phyloP scores from a whole-genome alignment of 2,888 invertebrate genomes.

The Pasiphila rectangulata region DNA sequence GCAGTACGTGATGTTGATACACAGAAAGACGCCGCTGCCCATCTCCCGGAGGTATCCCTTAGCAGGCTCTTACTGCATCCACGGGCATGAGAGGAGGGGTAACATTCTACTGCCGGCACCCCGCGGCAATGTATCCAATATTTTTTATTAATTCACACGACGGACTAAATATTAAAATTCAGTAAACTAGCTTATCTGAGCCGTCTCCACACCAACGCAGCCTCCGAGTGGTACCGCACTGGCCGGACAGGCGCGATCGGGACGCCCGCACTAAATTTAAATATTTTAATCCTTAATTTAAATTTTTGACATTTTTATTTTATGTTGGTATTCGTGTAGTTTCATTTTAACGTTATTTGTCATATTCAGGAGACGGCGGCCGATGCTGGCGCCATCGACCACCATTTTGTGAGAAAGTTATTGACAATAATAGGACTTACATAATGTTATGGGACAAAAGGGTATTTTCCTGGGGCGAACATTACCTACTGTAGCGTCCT shows the following conservation, averaged over 20 bases:
- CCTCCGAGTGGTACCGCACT: conserved; percentile 26
- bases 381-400: conserved; percentile 66
- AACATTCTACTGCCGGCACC: too few relatives aligned
- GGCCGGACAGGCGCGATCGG: conserved; percentile 52
- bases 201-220: conserved; percentile 42
- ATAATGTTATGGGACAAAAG: conserved; percentile 32
- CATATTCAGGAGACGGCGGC: conserved; percentile 72
- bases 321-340: conserved; percentile 80
- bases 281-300: conserved; percentile 82
- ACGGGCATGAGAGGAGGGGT: too few relatives aligned
- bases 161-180: neutral
- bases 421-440: conserved; percentile 42
- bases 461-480: conserved; percentile 25
- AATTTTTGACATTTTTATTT: conserved; percentile 82
- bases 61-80: too few relatives aligned
- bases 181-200: too few relatives aligned
- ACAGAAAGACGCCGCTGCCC: too few relatives aligned
- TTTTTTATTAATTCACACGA: too few relatives aligned
- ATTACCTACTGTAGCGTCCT: conserved; percentile 12
- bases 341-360: conserved; percentile 80
- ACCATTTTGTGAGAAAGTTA: conserved; percentile 53
- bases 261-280: conserved; percentile 79
- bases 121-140: too few relatives aligned
- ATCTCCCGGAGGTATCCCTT: too few relatives aligned
- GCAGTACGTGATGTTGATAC: too few relatives aligned